Evolutionary conservation across 2,888 invertebrate genomes (phyloP).

Genomic region (Pterostichus niger): DNA sequence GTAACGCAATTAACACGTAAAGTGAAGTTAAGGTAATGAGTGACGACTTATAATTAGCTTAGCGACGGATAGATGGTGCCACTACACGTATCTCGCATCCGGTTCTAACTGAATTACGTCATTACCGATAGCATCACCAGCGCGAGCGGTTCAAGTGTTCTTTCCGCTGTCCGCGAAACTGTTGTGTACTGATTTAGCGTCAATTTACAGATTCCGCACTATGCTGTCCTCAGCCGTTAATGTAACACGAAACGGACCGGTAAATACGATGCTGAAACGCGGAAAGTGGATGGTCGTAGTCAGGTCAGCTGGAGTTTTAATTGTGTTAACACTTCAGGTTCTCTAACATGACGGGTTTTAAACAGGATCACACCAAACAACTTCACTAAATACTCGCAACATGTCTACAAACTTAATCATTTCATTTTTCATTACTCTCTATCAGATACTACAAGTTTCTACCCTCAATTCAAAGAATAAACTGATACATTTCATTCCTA

Average conservation of each 20-base stretch:
- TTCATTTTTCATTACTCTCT: too few relatives aligned
- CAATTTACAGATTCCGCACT: constrained; percentile 58
- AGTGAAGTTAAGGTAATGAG: constrained; percentile 76
- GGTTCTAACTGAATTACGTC: constrained; percentile 71
- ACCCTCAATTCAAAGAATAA: too few relatives aligned
- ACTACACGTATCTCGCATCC: constrained; percentile 72
- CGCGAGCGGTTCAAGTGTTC: constrained; percentile 60
- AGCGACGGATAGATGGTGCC: constrained; percentile 75
- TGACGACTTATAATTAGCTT: constrained; percentile 76
- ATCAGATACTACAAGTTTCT: too few relatives aligned
- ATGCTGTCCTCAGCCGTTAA: constrained; percentile 15
- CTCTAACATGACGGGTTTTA: constrained; percentile 43
- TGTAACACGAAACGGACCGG: constrained; percentile 23
- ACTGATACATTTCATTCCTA: too few relatives aligned
- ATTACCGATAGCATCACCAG: constrained; percentile 68
- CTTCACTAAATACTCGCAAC: constrained; percentile 23
- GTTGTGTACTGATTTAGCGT: constrained; percentile 63
- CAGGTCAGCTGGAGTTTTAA: constrained; percentile 58
- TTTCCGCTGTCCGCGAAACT: constrained; percentile 52
- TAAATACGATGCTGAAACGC: constrained; percentile 26
- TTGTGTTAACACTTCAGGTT: constrained; percentile 55
- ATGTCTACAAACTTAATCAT: background rate
- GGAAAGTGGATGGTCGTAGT: constrained; percentile 4
- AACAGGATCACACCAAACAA: constrained; percentile 9
- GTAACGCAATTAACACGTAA: constrained; percentile 72